Percentiles rank a stretch among this genome's conserved stretches.
Conservation (phyloP, 2,797 vertebrate species). For the Crocodylus rhombifer region DNA sequence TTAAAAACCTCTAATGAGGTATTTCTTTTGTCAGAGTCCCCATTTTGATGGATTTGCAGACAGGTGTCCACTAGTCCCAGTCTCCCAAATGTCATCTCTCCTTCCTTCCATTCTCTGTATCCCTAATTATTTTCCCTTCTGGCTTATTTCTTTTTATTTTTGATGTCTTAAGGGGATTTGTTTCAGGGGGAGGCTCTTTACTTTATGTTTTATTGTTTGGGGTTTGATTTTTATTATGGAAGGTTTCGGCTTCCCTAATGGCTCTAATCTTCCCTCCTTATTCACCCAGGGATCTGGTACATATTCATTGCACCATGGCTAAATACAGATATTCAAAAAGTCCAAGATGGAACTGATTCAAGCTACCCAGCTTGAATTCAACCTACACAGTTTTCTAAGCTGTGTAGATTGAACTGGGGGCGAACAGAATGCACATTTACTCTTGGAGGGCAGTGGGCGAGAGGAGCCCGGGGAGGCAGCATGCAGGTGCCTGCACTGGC, state of each 20-base stretch:
- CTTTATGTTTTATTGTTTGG: not conserved
- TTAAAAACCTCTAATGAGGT: not conserved
- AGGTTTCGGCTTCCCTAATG: not conserved
- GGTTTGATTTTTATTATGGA: not conserved
- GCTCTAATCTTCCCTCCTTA: not conserved
- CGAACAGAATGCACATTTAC: too few species aligned
- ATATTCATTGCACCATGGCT: not conserved
- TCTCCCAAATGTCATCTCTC: not conserved
- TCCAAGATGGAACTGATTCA: too few species aligned
- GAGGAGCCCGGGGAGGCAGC: too few species aligned
- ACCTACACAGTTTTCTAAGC: too few species aligned
- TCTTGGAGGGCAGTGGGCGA: too few species aligned
- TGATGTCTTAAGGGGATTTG: not conserved
- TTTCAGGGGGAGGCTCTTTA: not conserved
- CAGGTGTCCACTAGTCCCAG: not conserved
- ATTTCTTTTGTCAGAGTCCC: not conserved
- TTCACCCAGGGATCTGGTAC: not conserved
- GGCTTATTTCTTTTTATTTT: not conserved
- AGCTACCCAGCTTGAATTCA: too few species aligned
- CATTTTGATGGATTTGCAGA: not conserved
- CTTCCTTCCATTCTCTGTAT: not conserved
- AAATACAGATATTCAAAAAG: not conserved
- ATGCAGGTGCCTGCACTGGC: too few species aligned
- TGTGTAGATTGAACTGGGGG: too few species aligned
- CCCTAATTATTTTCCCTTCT: not conserved